Evolutionary conservation across 2,888 invertebrate species (phyloP).

Genomic region (Drosophila nigricruria): DNA sequence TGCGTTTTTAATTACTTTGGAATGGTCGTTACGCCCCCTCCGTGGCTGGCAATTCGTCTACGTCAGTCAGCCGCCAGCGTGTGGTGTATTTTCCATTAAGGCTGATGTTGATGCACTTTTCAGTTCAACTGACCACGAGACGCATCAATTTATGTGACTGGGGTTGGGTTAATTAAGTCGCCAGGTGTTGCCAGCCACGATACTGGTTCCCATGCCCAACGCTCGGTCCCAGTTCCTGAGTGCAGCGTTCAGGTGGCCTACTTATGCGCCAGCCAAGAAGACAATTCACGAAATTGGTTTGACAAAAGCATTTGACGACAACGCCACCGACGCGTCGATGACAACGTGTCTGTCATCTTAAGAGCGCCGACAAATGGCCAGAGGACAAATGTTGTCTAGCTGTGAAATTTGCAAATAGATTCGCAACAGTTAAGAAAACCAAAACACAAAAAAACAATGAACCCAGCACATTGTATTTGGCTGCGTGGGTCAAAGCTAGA

Average conservation of each 20-base stretch:
- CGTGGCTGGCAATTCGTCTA: constrained; percentile 70
- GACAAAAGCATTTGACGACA: constrained; percentile 32
- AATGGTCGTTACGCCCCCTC: constrained; percentile 63
- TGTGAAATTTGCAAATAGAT: constrained; percentile 71
- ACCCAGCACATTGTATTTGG: constrained; percentile 28
- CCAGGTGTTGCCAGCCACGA: constrained; percentile 55
- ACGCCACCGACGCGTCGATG: constrained; percentile 45
- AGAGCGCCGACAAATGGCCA: constrained; percentile 57
- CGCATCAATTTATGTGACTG: constrained; percentile 66
- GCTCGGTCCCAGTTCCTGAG: neutral
- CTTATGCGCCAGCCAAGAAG: constrained; percentile 40
- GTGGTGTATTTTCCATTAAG: constrained; percentile 46
- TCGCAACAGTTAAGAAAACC: constrained; percentile 60
- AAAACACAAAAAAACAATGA: constrained; percentile 38
- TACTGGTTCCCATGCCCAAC: constrained; percentile 18
- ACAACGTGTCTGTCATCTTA: constrained; percentile 66
- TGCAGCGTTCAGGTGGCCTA: constrained; percentile 47
- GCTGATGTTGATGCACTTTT: constrained; percentile 52
- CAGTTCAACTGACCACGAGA: constrained; percentile 58
- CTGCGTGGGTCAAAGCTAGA: constrained; percentile 61
- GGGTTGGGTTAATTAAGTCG: constrained; percentile 70
- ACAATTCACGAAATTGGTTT: constrained; percentile 30
- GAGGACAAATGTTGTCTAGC: constrained; percentile 56
- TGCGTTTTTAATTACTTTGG: constrained; percentile 65
- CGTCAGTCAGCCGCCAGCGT: constrained; percentile 56